A percentile compares a stretch with the other conserved stretches of the same genome.
Conservation (phyloP, 2,888 invertebrate genomes). For the Endotricha flammealis region DNA sequence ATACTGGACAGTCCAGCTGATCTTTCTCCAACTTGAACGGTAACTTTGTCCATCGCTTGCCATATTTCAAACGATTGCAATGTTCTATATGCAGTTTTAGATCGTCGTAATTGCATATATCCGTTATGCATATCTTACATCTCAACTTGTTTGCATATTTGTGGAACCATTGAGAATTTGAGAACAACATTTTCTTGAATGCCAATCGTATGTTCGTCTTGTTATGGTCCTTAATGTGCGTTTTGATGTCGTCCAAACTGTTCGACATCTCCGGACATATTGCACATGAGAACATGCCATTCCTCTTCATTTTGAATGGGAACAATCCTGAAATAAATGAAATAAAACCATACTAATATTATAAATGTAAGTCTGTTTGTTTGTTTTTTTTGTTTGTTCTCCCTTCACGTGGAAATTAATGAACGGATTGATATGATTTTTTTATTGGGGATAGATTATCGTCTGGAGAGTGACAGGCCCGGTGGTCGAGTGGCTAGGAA, state of each 20-base stretch:
- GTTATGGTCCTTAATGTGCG: conserved; percentile 47
- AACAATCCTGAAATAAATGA: too few relatives aligned
- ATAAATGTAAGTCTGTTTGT: too few relatives aligned
- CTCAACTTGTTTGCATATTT: conserved; percentile 34
- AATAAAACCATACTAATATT: too few relatives aligned
- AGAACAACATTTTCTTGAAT: conserved; percentile 58
- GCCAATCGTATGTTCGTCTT: conserved; percentile 47
- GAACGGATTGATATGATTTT: too few relatives aligned
- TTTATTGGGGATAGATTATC: too few relatives aligned
- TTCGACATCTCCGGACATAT: conserved; percentile 51
- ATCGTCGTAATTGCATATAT: conserved; percentile 44
- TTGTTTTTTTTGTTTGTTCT: too few relatives aligned
- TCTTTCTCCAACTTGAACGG: conserved; percentile 69
- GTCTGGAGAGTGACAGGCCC: too few relatives aligned
- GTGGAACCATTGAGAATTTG: conserved; percentile 50
- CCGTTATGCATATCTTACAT: conserved; percentile 57
- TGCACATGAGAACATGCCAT: conserved; percentile 43
- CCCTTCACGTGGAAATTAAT: too few relatives aligned
- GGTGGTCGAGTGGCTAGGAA: too few relatives aligned
- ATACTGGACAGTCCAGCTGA: conserved; percentile 63
- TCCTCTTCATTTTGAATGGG: conserved; percentile 60
- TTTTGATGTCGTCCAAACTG: conserved; percentile 46
- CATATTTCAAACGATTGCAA: conserved; percentile 41
- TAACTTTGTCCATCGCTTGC: conserved; percentile 46
- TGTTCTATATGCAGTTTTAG: conserved; percentile 47